These are phyloP conservation scores for Apis laboriosa DNA, from an alignment of 1,140 invertebrate species.

Conservation along the genomic window DNA sequence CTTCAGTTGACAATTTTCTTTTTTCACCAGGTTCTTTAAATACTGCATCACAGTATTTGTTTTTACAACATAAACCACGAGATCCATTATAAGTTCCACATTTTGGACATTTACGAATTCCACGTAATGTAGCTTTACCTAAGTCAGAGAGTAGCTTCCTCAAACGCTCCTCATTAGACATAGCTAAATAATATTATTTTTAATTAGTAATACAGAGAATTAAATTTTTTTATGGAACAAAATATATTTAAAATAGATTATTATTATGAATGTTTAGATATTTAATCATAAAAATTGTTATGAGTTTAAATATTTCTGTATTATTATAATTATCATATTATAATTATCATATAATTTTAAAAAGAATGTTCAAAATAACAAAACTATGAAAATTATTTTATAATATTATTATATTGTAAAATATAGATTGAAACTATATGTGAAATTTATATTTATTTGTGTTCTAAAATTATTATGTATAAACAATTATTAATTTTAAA, in stretches of 20 bases:
- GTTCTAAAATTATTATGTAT: not conserved
- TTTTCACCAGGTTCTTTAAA: constrained; percentile 86
- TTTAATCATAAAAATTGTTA: not conserved
- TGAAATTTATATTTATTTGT: not conserved
- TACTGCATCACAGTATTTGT: constrained; percentile 87
- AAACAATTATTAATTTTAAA: not conserved
- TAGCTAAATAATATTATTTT: constrained; percentile 53
- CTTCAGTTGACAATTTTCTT: constrained; percentile 85
- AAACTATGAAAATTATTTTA: not conserved
- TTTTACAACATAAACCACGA: constrained; percentile 88
- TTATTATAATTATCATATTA: not conserved
- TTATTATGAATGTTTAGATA: not conserved
- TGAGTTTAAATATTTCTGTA: not conserved
- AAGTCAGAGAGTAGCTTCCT: constrained; percentile 82
- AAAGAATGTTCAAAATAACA: not conserved
- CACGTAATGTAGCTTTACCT: constrained; percentile 86
- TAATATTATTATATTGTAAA: not conserved
- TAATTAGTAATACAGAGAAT: not conserved
- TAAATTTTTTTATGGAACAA: not conserved
- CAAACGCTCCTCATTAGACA: constrained; percentile 77
- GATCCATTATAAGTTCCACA: constrained; percentile 91
- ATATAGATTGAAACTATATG: not conserved
- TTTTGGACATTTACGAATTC: constrained; percentile 89
- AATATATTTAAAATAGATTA: not conserved
- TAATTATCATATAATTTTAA: not conserved